These are phyloP conservation scores for Agriopis aurantiaria DNA, from an alignment of 2,888 invertebrate genomes.

Conservation along the genomic window DNA sequence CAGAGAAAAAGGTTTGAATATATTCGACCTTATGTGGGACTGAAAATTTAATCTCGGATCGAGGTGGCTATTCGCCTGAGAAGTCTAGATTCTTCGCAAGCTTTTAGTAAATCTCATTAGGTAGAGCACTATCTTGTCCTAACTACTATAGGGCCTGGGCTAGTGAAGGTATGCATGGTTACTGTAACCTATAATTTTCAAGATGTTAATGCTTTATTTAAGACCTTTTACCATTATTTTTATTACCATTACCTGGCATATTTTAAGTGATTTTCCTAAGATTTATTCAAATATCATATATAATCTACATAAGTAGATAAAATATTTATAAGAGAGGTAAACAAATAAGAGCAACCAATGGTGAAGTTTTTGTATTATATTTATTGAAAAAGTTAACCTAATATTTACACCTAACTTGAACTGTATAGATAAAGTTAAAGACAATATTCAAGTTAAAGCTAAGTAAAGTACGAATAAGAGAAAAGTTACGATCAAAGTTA, in stretches of 20 bases:
- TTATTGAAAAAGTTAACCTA: background rate
- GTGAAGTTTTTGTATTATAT: background rate
- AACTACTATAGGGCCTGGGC: background rate
- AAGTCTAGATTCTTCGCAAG: constrained; percentile 21
- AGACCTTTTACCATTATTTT: background rate
- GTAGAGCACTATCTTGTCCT: constrained; percentile 21
- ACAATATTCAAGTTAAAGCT: background rate
- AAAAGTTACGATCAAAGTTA: constrained; percentile 13
- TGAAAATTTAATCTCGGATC: constrained; percentile 31
- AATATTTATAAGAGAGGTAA: background rate
- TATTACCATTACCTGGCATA: background rate
- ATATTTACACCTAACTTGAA: background rate
- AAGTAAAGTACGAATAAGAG: background rate
- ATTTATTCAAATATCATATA: background rate
- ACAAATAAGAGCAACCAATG: background rate
- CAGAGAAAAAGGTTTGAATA: constrained; percentile 13
- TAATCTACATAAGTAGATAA: background rate
- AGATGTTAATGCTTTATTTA: constrained; percentile 13
- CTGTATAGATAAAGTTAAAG: background rate
- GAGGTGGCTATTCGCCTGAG: constrained; percentile 17
- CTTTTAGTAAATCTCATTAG: constrained; percentile 30
- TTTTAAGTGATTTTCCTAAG: background rate
- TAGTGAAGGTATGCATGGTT: constrained; percentile 11
- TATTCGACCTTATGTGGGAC: constrained; percentile 15
- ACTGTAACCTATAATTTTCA: constrained; percentile 28